These are phyloP conservation scores for Pelosia muscerda DNA, from an alignment of 2,888 invertebrate species.

Conservation along the genomic window DNA sequence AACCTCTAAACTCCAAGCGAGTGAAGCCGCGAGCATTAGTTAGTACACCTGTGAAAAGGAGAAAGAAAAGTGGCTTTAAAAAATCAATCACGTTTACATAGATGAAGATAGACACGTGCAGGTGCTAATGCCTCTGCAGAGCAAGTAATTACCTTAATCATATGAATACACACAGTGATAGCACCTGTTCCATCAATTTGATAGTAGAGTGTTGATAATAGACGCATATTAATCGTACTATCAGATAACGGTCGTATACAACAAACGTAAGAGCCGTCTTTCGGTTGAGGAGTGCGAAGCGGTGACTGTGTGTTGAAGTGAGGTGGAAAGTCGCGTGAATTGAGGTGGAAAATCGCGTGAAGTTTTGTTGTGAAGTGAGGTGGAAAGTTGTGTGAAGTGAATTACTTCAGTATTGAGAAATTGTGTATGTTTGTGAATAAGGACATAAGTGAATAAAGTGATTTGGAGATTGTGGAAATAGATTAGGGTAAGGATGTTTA, in stretches of 20 bases:
- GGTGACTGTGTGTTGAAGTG: conserved; percentile 10
- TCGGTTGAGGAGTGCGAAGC: not conserved
- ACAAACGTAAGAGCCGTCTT: conserved; percentile 10
- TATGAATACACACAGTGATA: conserved; percentile 16
- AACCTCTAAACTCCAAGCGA: too few relatives aligned
- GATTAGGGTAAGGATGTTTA: conserved; percentile 2
- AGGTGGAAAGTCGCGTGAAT: not conserved
- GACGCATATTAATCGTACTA: conserved; percentile 60
- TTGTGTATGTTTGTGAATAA: conserved; percentile 1
- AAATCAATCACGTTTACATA: too few relatives aligned
- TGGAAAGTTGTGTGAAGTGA: not conserved
- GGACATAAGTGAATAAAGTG: not conserved
- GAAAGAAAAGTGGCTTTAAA: too few relatives aligned
- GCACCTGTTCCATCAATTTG: conserved; percentile 41
- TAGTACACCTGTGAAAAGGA: too few relatives aligned
- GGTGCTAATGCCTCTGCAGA: not conserved
- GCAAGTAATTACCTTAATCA: conserved; percentile 17
- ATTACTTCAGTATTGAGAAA: not conserved
- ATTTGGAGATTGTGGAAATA: not conserved
- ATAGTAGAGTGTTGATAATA: conserved; percentile 54
- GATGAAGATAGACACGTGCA: too few relatives aligned
- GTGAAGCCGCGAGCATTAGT: not conserved
- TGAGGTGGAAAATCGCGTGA: not conserved
- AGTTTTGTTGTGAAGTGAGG: not conserved
- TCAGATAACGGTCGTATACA: conserved; percentile 53